Conservation (phyloP, 2,113 vertebrate species). For the Phyllostomus discolor region DNA sequence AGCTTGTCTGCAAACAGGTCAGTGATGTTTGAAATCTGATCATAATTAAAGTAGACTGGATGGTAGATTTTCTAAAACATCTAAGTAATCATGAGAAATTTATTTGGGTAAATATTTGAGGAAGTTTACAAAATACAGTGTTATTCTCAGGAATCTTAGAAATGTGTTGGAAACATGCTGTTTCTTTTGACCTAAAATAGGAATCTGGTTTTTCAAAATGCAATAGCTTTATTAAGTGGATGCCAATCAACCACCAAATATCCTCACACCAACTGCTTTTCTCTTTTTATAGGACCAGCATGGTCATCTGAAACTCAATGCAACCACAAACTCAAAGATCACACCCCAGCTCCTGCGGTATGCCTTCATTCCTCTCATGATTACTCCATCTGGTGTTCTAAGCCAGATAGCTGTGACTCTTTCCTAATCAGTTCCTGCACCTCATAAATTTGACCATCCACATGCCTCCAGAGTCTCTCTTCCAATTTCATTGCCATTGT, state of each 20-base stretch:
- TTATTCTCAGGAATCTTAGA: neutral
- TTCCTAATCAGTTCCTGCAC: neutral
- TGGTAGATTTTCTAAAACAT: neutral
- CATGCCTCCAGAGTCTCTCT: neutral
- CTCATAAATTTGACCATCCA: neutral
- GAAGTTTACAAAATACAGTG: neutral
- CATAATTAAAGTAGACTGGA: neutral
- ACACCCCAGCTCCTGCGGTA: neutral
- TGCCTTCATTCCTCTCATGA: neutral
- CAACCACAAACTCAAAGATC: neutral
- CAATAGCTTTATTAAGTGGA: neutral
- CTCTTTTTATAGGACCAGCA: neutral
- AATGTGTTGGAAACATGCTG: neutral
- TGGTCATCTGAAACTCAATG: neutral
- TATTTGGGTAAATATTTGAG: neutral
- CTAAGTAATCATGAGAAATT: neutral
- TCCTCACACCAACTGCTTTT: neutral
- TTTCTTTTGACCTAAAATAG: neutral
- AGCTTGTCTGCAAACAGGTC: constrained; percentile 86
- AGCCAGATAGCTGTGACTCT: too few species aligned
- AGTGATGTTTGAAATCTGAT: neutral
- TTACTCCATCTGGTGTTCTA: neutral
- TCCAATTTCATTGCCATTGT: neutral
- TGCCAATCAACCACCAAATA: neutral
- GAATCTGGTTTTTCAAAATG: neutral